Conservation (phyloP, 2,888 invertebrate species). For the Ephialtes manifestator region DNA sequence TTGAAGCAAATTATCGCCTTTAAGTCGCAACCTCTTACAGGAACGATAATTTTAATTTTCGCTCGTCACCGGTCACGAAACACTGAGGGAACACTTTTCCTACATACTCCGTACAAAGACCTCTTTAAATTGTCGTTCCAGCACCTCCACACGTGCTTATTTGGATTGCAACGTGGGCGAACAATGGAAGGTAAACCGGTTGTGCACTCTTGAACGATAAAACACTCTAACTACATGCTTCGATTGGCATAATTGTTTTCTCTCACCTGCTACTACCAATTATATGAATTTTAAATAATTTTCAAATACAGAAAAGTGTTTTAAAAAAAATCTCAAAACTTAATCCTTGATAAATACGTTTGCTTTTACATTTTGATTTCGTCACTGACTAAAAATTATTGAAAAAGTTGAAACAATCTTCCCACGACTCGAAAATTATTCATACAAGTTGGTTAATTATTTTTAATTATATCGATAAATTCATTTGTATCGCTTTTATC, state of each 20-base stretch:
- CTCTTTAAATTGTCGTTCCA: slow-evolving; percentile 8
- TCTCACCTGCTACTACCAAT: not conserved
- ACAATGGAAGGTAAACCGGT: slow-evolving; percentile 42
- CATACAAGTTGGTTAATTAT: too few relatives aligned
- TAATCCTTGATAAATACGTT: not conserved
- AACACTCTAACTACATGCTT: not conserved
- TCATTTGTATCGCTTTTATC: too few relatives aligned
- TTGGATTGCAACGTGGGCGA: slow-evolving; percentile 25
- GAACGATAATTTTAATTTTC: slow-evolving; percentile 31
- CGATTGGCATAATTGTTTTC: not conserved
- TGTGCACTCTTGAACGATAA: not conserved
- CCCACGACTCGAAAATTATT: not conserved
- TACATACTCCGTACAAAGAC: not conserved
- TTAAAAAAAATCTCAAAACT: not conserved
- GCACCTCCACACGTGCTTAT: not conserved
- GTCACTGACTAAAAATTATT: not conserved
- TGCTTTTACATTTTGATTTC: not conserved
- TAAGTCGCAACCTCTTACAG: slow-evolving; percentile 1
- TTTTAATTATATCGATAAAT: too few relatives aligned
- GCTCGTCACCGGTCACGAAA: slow-evolving; percentile 54
- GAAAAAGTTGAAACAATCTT: not conserved
- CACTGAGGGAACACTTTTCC: slow-evolving; percentile 47
- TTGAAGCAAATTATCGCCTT: not conserved
- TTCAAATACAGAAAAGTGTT: not conserved
- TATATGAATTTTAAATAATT: not conserved